phyloP scores from a whole-genome alignment of 1,140 invertebrate species.

The Trichonephila clavata region DNA sequence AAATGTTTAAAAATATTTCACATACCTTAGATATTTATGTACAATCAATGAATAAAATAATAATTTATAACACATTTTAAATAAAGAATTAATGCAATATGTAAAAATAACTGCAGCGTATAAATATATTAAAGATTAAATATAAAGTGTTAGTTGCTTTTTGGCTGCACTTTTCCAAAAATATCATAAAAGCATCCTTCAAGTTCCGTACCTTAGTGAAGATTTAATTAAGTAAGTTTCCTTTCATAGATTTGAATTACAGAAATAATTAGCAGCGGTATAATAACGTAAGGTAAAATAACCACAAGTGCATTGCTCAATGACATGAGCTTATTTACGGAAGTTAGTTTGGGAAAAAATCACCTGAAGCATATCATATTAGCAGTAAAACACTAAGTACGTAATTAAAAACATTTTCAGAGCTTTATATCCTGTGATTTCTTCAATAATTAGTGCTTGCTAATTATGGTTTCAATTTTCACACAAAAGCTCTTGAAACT shows the following conservation, averaged over 20 bases:
- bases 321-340: not conserved
- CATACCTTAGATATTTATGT: too few species aligned
- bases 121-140: too few species aligned
- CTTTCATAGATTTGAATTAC: not conserved
- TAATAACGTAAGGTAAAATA: not conserved
- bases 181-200: too few species aligned
- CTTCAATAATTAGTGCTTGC: not conserved
- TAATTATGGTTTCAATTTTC: not conserved
- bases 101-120: too few species aligned
- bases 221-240: too few species aligned
- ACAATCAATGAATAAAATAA: too few species aligned
- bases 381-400: not conserved
- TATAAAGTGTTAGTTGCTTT: too few species aligned
- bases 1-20: too few species aligned
- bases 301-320: not conserved
- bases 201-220: too few species aligned
- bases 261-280: not conserved
- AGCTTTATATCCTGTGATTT: not conserved
- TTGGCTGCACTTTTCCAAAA: too few species aligned
- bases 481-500: not conserved
- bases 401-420: conserved; percentile 18
- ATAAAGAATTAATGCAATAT: too few species aligned
- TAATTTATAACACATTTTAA: too few species aligned
- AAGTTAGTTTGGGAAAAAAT: not conserved
- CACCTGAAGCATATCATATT: not conserved